A percentile compares a stretch with the other conserved stretches of the same genome.
Conservation (phyloP, 1,140 invertebrate genomes). For the Drosophila kurseongensis region DNA sequence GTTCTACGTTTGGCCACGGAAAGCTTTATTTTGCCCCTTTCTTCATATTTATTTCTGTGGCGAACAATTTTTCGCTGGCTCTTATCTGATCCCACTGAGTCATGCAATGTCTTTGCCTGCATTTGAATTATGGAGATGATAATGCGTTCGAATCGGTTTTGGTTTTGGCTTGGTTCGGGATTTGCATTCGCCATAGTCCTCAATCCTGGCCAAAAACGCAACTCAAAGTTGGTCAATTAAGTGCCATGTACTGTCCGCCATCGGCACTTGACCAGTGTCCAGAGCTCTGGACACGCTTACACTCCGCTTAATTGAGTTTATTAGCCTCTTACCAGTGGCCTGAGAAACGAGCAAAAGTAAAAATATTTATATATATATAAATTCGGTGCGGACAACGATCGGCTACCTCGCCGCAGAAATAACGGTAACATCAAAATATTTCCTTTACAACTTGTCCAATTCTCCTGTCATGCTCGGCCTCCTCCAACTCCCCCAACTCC, state of each 20-base stretch:
- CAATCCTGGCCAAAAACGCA: slow-evolving; percentile 39
- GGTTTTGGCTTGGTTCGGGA: slow-evolving; percentile 23
- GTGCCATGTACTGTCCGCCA: slow-evolving; percentile 64
- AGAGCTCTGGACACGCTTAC: slow-evolving; percentile 44
- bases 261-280: slow-evolving; percentile 41
- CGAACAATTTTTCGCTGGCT: slow-evolving; percentile 65
- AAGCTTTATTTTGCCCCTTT: slow-evolving; percentile 63
- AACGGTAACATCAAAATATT: slow-evolving; percentile 79
- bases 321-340: slow-evolving; percentile 50
- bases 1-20: slow-evolving; percentile 64
- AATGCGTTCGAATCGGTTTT: slow-evolving; percentile 73
- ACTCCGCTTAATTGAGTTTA: slow-evolving; percentile 78
- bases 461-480: slow-evolving; percentile 62
- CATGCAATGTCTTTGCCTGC: slow-evolving; percentile 72
- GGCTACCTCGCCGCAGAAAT: slow-evolving; percentile 50
- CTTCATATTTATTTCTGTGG: slow-evolving; percentile 71
- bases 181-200: slow-evolving; percentile 14
- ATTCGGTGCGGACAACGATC: slow-evolving; percentile 61
- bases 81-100: slow-evolving; percentile 78
- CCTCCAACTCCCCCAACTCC: slow-evolving; percentile 9
- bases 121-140: slow-evolving; percentile 83
- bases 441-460: slow-evolving; percentile 73
- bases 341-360: slow-evolving; percentile 31
- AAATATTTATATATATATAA: slow-evolving; percentile 64
- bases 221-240: slow-evolving; percentile 66